Percentiles rank a stretch among this genome's conserved stretches.
phyloP scores from a whole-genome alignment of 2,113 vertebrate species.

The Camelus dromedarius region DNA sequence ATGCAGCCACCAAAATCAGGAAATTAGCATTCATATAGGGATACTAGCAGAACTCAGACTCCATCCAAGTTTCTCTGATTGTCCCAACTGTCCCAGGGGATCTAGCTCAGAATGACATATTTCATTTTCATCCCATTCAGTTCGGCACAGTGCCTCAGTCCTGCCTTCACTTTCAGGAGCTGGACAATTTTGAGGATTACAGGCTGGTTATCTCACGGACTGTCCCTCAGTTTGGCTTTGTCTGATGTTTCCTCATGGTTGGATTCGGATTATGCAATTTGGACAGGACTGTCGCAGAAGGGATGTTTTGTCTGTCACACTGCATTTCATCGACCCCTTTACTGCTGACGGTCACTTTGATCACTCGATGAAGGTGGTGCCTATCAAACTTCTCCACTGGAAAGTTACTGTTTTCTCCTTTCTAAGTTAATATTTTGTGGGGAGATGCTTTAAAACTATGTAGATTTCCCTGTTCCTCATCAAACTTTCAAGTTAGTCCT shows the following conservation, averaged over 20 bases:
- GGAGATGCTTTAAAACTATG: not conserved
- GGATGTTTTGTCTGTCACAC: not conserved
- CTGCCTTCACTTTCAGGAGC: not conserved
- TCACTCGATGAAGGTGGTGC: not conserved
- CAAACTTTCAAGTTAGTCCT: not conserved
- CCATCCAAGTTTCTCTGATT: not conserved
- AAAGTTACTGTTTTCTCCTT: not conserved
- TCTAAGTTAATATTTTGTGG: not conserved
- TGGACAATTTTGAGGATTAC: not conserved
- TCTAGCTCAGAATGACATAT: not conserved
- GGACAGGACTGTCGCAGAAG: not conserved
- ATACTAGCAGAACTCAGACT: not conserved
- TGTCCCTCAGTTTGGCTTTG: too few relatives aligned
- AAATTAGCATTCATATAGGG: not conserved
- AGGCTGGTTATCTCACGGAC: too few relatives aligned
- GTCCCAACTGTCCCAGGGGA: not conserved
- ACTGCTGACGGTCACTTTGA: not conserved
- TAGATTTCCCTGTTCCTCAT: not conserved
- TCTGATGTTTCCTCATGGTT: not conserved
- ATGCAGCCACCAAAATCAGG: not conserved
- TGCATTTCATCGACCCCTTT: not conserved
- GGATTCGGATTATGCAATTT: not conserved
- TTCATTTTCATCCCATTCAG: not conserved
- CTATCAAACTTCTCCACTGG: not conserved
- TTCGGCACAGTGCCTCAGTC: not conserved